phyloP scores from a whole-genome alignment of 2,797 vertebrate species.

The Myotis myotis region DNA sequence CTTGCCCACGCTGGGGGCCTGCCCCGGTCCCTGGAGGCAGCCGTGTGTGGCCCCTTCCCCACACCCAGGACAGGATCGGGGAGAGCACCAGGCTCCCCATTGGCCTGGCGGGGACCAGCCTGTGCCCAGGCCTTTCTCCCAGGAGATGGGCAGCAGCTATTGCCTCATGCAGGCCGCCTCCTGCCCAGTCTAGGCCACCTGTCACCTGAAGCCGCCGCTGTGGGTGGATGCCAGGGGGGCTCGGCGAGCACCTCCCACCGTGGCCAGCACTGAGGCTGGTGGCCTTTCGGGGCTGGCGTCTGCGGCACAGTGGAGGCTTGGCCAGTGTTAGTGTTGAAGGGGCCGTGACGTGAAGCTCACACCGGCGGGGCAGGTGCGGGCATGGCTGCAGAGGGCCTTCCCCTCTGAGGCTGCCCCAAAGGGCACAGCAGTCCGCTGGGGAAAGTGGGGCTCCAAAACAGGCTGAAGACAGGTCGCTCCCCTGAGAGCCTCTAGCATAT shows the following conservation, averaged over 20 bases:
- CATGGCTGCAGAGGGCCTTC: not conserved
- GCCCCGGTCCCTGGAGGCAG: not conserved
- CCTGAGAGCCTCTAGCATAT: not conserved
- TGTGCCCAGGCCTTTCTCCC: not conserved
- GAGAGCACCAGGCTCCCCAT: not conserved
- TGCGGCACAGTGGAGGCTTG: not conserved
- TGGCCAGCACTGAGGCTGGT: not conserved
- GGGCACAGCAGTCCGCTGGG: not conserved
- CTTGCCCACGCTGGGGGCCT: not conserved
- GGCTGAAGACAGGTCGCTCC: not conserved
- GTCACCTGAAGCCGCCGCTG: not conserved
- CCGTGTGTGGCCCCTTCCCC: accelerated
- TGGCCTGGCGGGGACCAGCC: not conserved
- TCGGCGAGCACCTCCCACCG: not conserved
- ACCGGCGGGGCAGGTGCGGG: not conserved
- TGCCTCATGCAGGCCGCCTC: not conserved
- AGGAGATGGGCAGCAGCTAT: not conserved
- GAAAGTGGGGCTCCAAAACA: not conserved
- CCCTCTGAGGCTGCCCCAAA: not conserved
- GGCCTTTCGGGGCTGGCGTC: not conserved
- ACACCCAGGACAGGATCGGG: not conserved
- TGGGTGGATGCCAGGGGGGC: not conserved
- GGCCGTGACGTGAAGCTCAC: not conserved
- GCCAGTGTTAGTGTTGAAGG: not conserved
- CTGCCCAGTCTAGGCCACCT: not conserved